These are phyloP conservation scores for Elysia crispata DNA, from an alignment of 2,888 invertebrate species.

Conservation along the genomic window DNA sequence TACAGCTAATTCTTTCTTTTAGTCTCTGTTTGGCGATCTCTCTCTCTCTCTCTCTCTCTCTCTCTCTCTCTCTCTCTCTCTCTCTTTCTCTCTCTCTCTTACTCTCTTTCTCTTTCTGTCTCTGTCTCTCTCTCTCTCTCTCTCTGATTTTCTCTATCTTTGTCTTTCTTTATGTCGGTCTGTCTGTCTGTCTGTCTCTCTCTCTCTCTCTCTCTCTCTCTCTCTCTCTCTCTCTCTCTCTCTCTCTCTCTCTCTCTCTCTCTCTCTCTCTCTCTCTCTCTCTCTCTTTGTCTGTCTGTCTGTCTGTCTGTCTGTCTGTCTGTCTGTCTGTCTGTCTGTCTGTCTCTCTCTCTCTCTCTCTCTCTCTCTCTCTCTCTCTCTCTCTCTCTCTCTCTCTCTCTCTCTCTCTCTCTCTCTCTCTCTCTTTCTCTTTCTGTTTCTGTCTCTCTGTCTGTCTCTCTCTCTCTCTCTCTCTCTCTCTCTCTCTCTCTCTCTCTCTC, in stretches of 20 bases:
- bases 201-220: background rate
- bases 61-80: too few relatives aligned
- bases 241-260: too few relatives aligned
- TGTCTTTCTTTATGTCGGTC: too few relatives aligned
- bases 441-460: background rate
- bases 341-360: conserved; percentile 15
- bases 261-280: too few relatives aligned
- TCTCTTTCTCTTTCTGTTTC: background rate
- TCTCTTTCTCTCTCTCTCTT: background rate
- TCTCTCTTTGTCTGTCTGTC: too few relatives aligned
- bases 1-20: too few relatives aligned
- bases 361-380: background rate
- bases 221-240: background rate
- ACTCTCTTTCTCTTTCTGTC: background rate
- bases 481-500: background rate
- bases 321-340: background rate
- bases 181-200: background rate
- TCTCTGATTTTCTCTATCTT: too few relatives aligned
- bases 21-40: too few relatives aligned
- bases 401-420: background rate
- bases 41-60: too few relatives aligned
- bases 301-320: too few relatives aligned
- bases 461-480: background rate
- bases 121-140: too few relatives aligned
- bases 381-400: background rate